Evolutionary conservation across 37 sponge, comb jelly and placozoan genomes (phyloP), one percentile per base, ranked within the genome.

Genomic region (Sycon ciliatum): DNA sequence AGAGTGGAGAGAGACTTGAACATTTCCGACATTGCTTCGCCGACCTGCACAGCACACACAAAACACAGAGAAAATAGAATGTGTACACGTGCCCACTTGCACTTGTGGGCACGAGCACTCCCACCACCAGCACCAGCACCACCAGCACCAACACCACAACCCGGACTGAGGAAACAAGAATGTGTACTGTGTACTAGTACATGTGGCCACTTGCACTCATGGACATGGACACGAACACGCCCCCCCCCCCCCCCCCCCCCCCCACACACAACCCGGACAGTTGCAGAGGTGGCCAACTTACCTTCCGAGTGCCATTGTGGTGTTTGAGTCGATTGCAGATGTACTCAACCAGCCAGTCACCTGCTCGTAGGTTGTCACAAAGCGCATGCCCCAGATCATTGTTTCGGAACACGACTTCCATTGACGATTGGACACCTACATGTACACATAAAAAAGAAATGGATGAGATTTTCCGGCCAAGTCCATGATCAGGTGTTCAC

Each of bases 311-410:
- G 27, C 26, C 9, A 11, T 28, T 60, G 24, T 60, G 63, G 57
- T 75, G 77, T 32, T 76, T 65, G 46, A 98, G 71, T 55, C 99
- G 65, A 71, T 87, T 87, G 38, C 58, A 72, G 34, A 65, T 81
- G 69, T 87, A 98, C 36, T 85, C 86, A 6, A 72, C 64, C 81
- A 89, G 65, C 99, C 99, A 98, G 76, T 89, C 82, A 1, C 99
- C 99, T 0, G 73, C 80, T 7, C 94, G 33, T 3, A 98, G 73
- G 73, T 98, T 98, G 33, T 89, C 78, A 68, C 94, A 98, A 64
- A 98, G 65, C 9, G 94, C 88, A 54, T 98, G 99, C 22, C 99
- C 94, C 7, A 85, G 91, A 65, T 93, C 94, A 77, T 97, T 97
- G 61, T 74, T 68, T 36, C 77, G 80, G 34, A 82, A 57, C 28